Conservation (phyloP, 2,888 invertebrate species). For the Lepidocyrtinus sp. region DNA sequence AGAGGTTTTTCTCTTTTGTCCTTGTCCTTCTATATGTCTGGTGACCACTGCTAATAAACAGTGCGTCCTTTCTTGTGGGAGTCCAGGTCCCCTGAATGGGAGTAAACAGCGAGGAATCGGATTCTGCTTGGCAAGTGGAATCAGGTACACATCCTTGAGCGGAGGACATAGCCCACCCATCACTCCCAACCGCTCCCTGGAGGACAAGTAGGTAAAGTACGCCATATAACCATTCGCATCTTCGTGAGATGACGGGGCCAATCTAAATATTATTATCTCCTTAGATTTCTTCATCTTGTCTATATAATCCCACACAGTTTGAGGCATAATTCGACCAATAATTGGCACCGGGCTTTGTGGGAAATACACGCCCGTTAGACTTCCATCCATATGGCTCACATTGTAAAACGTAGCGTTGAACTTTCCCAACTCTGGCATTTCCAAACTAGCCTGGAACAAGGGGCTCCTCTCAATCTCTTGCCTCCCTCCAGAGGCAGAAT, state of each 20-base stretch:
- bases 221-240: slow-evolving; percentile 89
- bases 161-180: slow-evolving; percentile 82
- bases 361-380: slow-evolving; percentile 62
- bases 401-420: slow-evolving; percentile 65
- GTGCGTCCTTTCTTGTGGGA: slow-evolving; percentile 65
- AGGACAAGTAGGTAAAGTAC: slow-evolving; percentile 90
- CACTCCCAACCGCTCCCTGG: slow-evolving; percentile 80
- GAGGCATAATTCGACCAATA: slow-evolving; percentile 92
- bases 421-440: slow-evolving; percentile 68
- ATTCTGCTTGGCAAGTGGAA: slow-evolving; percentile 85
- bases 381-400: slow-evolving; percentile 62
- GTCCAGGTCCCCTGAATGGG: slow-evolving; percentile 82
- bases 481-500: slow-evolving; percentile 26
- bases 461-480: slow-evolving; percentile 42
- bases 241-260: slow-evolving; percentile 86
- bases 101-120: slow-evolving; percentile 79
- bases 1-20: slow-evolving; percentile 7
- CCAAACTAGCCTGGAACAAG: slow-evolving; percentile 61
- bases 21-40: slow-evolving; percentile 50
- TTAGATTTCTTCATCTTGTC: slow-evolving; percentile 91
- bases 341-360: slow-evolving; percentile 74
- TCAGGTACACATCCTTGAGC: slow-evolving; percentile 94
- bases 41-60: slow-evolving; percentile 68
- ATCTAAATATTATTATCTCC: slow-evolving; percentile 86
- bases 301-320: slow-evolving; percentile 94